Conservation (phyloP, 2,888 invertebrate genomes). For the Oxytorus armatus region DNA sequence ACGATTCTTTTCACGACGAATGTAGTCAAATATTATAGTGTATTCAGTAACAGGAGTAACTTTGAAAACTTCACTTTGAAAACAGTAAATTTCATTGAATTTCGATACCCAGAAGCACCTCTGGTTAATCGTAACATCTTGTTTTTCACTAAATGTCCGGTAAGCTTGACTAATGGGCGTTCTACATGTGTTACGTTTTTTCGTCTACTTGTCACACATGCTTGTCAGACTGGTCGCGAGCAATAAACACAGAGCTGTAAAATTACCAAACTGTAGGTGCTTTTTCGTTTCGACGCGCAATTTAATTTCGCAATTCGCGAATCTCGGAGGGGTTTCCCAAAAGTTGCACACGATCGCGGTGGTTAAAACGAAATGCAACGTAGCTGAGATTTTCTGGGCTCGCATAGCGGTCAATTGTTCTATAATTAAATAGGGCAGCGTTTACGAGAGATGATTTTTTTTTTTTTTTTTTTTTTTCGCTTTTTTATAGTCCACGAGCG, state of each 20-base stretch:
- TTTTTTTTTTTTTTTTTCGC: slow-evolving; percentile 31
- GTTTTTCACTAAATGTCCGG: slow-evolving; percentile 24
- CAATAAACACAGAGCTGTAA: slow-evolving; percentile 35
- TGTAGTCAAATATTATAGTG: too few species aligned
- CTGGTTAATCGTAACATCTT: slow-evolving; percentile 43
- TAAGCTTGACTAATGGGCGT: slow-evolving; percentile 56
- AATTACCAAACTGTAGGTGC: slow-evolving; percentile 46
- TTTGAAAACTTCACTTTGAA: too few species aligned
- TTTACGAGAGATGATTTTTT: slow-evolving; percentile 29
- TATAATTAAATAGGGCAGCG: slow-evolving; percentile 57
- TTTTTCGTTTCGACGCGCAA: slow-evolving; percentile 19
- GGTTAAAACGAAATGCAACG: slow-evolving; percentile 35
- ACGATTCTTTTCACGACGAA: too few species aligned
- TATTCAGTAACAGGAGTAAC: too few species aligned
- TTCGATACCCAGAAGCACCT: neutral
- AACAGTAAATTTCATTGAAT: neutral
- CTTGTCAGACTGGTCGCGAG: slow-evolving; percentile 40
- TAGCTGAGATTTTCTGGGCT: slow-evolving; percentile 25
- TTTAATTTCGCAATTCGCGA: slow-evolving; percentile 53
- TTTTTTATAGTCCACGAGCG: too few species aligned
- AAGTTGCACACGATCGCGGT: slow-evolving; percentile 52
- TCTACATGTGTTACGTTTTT: slow-evolving; percentile 41
- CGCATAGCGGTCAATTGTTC: slow-evolving; percentile 47
- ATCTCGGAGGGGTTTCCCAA: slow-evolving; percentile 29
- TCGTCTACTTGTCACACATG: slow-evolving; percentile 50